phyloP scores from a whole-genome alignment of 2,888 invertebrate genomes.

The Ectemnius cavifrons region DNA sequence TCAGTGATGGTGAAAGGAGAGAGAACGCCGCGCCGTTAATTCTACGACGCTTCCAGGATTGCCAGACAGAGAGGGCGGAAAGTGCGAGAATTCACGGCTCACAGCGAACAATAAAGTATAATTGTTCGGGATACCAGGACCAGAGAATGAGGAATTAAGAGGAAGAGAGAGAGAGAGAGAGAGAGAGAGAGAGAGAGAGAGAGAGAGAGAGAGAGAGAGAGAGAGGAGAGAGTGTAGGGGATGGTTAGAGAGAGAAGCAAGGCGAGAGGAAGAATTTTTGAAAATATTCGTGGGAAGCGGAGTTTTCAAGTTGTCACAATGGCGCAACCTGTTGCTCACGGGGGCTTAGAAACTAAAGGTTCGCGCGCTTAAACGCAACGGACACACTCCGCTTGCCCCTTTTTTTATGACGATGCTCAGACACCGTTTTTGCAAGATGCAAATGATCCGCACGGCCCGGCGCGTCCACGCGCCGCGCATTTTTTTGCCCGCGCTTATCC shows the following conservation, averaged over 20 bases:
- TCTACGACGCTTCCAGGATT: too few relatives aligned
- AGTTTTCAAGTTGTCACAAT: constrained; percentile 64
- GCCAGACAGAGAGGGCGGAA: constrained; percentile 16
- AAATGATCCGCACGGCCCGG: constrained; percentile 45
- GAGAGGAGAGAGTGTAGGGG: neutral
- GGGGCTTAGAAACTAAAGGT: constrained; percentile 65
- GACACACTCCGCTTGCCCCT: constrained; percentile 50
- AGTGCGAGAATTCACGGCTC: constrained; percentile 42
- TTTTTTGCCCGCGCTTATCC: neutral
- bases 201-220: neutral
- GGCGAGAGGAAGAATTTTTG: constrained; percentile 51
- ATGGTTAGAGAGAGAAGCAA: constrained; percentile 2
- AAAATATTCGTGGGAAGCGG: constrained; percentile 60
- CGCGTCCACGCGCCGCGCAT: constrained; percentile 1
- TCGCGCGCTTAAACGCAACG: constrained; percentile 60
- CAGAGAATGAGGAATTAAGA: neutral
- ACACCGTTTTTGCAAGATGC: constrained; percentile 50
- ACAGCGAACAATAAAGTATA: constrained; percentile 51
- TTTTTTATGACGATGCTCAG: constrained; percentile 15
- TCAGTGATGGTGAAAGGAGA: too few relatives aligned
- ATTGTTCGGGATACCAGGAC: constrained; percentile 36
- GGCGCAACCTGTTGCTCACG: constrained; percentile 64
- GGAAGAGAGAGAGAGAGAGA: constrained; percentile 1
- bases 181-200: neutral
- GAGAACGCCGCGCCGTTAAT: too few relatives aligned